Conservation (phyloP, 2,797 vertebrate species). For the Xerus rutilus region DNA sequence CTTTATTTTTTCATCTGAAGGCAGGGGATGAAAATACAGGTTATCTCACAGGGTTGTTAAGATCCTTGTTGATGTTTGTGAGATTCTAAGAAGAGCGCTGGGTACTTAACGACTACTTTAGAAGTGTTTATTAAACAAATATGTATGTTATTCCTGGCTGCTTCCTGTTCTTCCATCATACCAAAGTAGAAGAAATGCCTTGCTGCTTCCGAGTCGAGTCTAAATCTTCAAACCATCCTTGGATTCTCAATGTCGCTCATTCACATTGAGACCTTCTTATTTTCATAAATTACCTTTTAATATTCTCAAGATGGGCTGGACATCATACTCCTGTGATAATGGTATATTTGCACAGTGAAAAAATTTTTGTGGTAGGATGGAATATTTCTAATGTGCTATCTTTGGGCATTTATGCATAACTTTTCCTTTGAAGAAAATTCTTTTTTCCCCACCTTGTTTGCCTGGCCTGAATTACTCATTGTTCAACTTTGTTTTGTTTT, state of each 20-base stretch:
- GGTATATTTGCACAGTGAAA: not conserved
- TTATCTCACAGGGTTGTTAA: not conserved
- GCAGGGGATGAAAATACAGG: not conserved
- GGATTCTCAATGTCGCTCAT: not conserved
- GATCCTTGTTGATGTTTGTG: not conserved
- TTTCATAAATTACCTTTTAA: not conserved
- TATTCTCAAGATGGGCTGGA: not conserved
- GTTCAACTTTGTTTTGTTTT: not conserved
- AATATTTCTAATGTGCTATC: not conserved
- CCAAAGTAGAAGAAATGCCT: not conserved
- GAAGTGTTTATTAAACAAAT: not conserved
- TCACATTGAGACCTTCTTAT: not conserved
- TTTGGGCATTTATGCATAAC: not conserved
- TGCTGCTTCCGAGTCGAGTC: not conserved
- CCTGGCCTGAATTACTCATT: not conserved
- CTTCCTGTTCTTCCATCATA: not conserved
- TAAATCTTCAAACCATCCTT: not conserved
- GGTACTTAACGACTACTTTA: not conserved
- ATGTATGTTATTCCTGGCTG: not conserved
- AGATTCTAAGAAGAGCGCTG: not conserved
- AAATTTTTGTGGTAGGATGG: not conserved
- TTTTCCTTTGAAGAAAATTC: not conserved
- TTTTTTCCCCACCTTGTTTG: not conserved
- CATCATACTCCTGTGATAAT: not conserved
- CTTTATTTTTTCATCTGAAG: not conserved